phyloP scores from a whole-genome alignment of 2,113 vertebrate species.

The Sarotherodon lohbergeri region DNA sequence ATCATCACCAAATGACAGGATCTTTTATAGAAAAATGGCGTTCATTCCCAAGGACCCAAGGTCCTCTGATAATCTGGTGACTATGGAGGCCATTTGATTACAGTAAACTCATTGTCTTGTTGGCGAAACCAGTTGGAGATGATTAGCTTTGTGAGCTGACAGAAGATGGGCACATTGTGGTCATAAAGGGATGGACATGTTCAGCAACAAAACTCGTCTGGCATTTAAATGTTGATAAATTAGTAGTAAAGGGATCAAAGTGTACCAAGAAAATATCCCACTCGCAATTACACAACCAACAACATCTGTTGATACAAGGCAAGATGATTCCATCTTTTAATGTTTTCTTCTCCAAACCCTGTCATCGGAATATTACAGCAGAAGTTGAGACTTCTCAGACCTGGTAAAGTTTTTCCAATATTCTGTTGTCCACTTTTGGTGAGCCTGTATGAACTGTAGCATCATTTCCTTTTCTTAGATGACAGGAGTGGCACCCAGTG shows the following conservation, averaged over 20 bases:
- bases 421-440: background rate
- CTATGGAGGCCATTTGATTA: background rate
- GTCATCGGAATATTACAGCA: fast-evolving
- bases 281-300: background rate
- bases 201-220: fast-evolving
- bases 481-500: background rate
- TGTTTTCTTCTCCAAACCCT: background rate
- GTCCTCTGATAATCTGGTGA: background rate
- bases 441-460: fast-evolving
- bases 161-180: fast-evolving
- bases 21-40: background rate
- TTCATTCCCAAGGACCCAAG: fast-evolving
- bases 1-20: background rate
- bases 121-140: background rate
- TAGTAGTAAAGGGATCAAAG: background rate
- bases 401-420: background rate
- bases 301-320: background rate
- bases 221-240: background rate
- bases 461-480: background rate
- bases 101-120: background rate
- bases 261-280: background rate
- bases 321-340: background rate
- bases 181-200: background rate
- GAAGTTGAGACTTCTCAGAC: background rate
- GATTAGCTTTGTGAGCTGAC: background rate